Evolutionary conservation across 2,113 vertebrate species (phyloP).

Genomic region (Tiliqua scincoides): DNA sequence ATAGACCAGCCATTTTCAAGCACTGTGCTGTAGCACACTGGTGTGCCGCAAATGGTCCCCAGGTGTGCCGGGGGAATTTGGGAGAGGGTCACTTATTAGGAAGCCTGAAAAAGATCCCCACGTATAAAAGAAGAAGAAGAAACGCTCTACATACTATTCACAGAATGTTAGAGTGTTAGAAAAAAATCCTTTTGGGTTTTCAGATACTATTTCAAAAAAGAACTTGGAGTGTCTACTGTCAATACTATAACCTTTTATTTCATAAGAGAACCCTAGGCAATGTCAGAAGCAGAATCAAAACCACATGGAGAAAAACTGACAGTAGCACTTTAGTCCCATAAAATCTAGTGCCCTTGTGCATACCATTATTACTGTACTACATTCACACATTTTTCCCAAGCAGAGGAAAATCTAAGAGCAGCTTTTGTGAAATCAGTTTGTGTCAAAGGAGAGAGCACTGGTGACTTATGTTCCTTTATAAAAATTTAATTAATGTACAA

Average conservation of each 20-base stretch:
- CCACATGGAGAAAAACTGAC: background rate
- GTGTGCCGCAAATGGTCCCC: too few species aligned
- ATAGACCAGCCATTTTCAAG: too few species aligned
- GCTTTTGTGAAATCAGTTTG: background rate
- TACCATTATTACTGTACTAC: background rate
- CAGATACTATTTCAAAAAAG: background rate
- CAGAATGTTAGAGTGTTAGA: background rate
- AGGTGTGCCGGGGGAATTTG: too few species aligned
- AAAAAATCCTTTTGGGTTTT: too few species aligned
- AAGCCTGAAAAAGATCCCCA: background rate
- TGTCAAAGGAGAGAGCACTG: background rate
- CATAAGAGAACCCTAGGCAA: background rate
- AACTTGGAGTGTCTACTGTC: background rate
- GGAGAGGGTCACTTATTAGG: too few species aligned
- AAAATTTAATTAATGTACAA: constrained; percentile 12
- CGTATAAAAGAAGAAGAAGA: too few species aligned
- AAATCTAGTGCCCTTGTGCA: background rate
- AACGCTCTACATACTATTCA: background rate
- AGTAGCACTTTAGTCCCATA: background rate
- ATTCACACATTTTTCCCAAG: background rate
- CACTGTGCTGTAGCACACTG: too few species aligned
- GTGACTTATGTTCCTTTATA: background rate
- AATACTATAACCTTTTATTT: background rate
- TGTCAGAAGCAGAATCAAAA: background rate
- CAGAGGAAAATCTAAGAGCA: constrained; percentile 11